A percentile compares a stretch with the other conserved stretches of the same genome.
Conservation (phyloP, 2,113 vertebrate species). For the Rhinopomastus cyanomelas region DNA sequence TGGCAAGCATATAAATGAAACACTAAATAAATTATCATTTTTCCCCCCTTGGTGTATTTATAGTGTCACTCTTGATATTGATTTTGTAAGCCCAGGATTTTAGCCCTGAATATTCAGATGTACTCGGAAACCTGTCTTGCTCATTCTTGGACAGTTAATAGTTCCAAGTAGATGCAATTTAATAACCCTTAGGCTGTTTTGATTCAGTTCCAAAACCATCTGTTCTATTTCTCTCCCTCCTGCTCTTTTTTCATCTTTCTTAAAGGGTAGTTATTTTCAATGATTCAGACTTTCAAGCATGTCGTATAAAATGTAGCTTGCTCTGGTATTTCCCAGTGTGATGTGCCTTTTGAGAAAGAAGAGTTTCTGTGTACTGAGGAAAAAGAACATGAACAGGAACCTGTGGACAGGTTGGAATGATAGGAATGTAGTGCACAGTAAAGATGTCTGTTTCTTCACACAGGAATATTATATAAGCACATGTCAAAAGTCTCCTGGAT, state of each 20-base stretch:
- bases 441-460: constrained; percentile 54
- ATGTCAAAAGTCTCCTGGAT: constrained; percentile 9
- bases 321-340: constrained; percentile 23
- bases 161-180: constrained; percentile 51
- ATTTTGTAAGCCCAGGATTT: neutral
- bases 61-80: neutral
- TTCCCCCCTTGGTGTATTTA: neutral
- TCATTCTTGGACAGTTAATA: constrained; percentile 4
- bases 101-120: neutral
- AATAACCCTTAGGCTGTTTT: constrained; percentile 45
- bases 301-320: neutral
- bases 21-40: neutral
- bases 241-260: neutral
- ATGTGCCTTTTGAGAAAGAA: constrained; percentile 29
- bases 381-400: constrained; percentile 60
- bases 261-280: constrained; percentile 32
- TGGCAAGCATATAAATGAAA: neutral
- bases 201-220: constrained; percentile 24
- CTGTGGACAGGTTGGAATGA: constrained; percentile 61
- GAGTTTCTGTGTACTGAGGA: constrained; percentile 2
- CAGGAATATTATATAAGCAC: constrained; percentile 51
- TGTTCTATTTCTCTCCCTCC: constrained; percentile 7
- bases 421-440: constrained; percentile 48
- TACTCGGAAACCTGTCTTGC: neutral
- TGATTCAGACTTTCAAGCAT: constrained; percentile 19